Evolutionary conservation across 2,113 vertebrate genomes (phyloP), one percentile per base, ranked within the genome.

Genomic region (Amblyopsis rosae): DNA sequence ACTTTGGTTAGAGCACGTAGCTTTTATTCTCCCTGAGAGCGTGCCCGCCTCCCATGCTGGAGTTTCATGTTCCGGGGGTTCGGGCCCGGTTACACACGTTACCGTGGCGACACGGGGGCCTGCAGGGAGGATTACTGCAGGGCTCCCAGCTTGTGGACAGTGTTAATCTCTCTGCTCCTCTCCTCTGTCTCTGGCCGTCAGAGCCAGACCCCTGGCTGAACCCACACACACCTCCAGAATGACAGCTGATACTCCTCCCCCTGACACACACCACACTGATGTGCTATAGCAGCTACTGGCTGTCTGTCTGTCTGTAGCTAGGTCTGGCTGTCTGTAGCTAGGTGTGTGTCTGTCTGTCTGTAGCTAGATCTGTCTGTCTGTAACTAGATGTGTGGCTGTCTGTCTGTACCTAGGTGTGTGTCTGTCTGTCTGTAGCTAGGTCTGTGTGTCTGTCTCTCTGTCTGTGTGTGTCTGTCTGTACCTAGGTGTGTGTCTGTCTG

Each of bases 221-320:
- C 91, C 85, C 64, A 3, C 80, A 79, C 75, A 65, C 73, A 82
- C 75, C 84, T 87, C 85, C 80, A 82, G 88, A 83, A 90, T 91
- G 91, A 90, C 89, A 92, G 88, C 86, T 86, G 80, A 79, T 84
- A 77, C 78, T 79, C 70, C 67, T 74, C 78, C 84, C 86, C 86
- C 61, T 47, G 59, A 59, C 45, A 51, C 67, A 32, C 46, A 17
- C 47, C 26, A 0, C 26, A 26, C 26, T 26, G 26, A 26, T 26
- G 26, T 26, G 26, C 26, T 26, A 26, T 26, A 26, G 2, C 26
- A 26, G 26, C 26, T 26, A 26, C 26, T 26, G 26, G 2, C 26
- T 26, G 26, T 26, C 48, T 49, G 10, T 32, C 17, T 62, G 15
- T 46, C n/a, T 49, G 32, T 60, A n/a, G 15, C 3, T 13, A 16